phyloP scores from a whole-genome alignment of 2,888 invertebrate genomes.

The Rugalucina vietnamica region DNA sequence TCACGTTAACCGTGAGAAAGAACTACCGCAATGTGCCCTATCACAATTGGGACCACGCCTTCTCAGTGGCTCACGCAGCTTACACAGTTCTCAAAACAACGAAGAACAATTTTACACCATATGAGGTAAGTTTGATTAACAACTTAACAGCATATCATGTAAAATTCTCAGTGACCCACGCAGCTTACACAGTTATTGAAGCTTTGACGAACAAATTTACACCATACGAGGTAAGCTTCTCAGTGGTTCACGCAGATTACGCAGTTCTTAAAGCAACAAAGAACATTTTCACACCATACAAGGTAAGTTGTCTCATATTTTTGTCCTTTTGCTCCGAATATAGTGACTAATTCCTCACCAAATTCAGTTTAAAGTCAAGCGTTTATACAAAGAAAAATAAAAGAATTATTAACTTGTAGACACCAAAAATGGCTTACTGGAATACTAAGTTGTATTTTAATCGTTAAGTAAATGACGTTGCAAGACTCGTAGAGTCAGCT shows the following conservation, averaged over 20 bases:
- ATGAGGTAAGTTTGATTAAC: slow-evolving; percentile 86
- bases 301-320: too few relatives aligned
- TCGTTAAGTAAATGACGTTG: too few relatives aligned
- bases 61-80: slow-evolving; percentile 94
- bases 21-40: slow-evolving; percentile 93
- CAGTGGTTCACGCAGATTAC: slow-evolving; percentile 93
- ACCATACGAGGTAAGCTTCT: slow-evolving; percentile 85
- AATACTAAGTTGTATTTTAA: too few relatives aligned
- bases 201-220: neutral
- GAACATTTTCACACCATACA: slow-evolving; percentile 86
- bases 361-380: too few relatives aligned
- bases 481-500: too few relatives aligned
- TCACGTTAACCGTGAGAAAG: slow-evolving; percentile 92
- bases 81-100: slow-evolving; percentile 89
- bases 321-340: too few relatives aligned
- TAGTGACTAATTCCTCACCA: too few relatives aligned
- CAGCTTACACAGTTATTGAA: neutral
- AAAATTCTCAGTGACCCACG: too few relatives aligned
- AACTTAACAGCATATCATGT: slow-evolving; percentile 88
- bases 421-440: too few relatives aligned
- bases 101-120: slow-evolving; percentile 86
- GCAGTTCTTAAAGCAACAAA: slow-evolving; percentile 88
- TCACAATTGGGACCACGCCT: slow-evolving; percentile 94
- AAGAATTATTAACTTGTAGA: too few relatives aligned
- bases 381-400: too few relatives aligned